These are phyloP conservation scores for Athrips mouffetella DNA, from an alignment of 2,888 invertebrate genomes.

Conservation along the genomic window DNA sequence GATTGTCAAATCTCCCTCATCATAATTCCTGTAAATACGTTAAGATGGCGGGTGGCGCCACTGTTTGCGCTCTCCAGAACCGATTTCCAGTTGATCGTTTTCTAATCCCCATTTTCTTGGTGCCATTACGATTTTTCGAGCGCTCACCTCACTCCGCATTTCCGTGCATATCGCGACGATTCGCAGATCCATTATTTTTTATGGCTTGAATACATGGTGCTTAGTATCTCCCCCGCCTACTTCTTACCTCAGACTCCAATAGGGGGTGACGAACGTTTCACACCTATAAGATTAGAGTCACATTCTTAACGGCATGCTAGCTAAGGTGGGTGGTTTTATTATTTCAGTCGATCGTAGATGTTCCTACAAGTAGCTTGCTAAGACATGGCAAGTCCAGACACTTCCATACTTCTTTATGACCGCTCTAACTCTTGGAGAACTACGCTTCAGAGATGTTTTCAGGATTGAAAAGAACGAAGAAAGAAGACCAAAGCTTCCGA, in stretches of 20 bases:
- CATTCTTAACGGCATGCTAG: slow-evolving; percentile 13
- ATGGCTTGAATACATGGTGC: slow-evolving; percentile 71
- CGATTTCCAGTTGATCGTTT: slow-evolving; percentile 73
- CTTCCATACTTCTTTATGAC: no score
- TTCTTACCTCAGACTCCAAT: slow-evolving; percentile 43
- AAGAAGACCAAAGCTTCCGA: not conserved
- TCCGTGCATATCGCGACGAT: slow-evolving; percentile 76
- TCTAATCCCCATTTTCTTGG: slow-evolving; percentile 76
- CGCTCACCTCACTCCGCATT: slow-evolving; percentile 75
- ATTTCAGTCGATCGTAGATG: no score
- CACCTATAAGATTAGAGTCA: slow-evolving; percentile 18
- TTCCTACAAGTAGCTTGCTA: no score
- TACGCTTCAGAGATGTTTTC: no score
- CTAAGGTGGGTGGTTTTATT: not conserved
- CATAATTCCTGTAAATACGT: slow-evolving; percentile 13
- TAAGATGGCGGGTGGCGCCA: slow-evolving; percentile 14
- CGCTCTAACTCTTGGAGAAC: no score
- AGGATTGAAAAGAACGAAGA: not conserved
- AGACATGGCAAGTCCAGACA: no score
- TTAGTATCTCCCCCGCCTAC: slow-evolving; percentile 62
- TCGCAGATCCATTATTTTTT: slow-evolving; percentile 78
- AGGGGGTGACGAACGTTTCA: slow-evolving; percentile 48
- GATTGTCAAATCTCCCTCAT: not conserved
- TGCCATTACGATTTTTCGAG: slow-evolving; percentile 75
- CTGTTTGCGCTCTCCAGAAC: slow-evolving; percentile 61